Evolutionary conservation across 2,888 invertebrate species (phyloP), one percentile per base, ranked within the genome.

Genomic region (Tribolium freemani): DNA sequence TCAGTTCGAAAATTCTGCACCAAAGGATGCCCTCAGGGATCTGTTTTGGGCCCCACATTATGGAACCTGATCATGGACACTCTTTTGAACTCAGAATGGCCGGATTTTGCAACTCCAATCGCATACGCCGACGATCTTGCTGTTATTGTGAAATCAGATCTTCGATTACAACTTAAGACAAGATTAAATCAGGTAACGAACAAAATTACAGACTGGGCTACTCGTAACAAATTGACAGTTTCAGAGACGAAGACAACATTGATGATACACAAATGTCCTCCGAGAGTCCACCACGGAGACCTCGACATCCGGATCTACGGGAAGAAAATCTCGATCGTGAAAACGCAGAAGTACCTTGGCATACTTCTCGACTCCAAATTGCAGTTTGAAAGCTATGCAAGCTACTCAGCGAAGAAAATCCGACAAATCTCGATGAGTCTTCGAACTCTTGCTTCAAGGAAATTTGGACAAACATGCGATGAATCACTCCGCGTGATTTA

Each of bases 1-100:
- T 13, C 38, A 0, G 38, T 38, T 3, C 38, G 8, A 9, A 38
- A 38, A 38, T 4, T 4, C 48, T 26, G 21, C 46, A 48, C 61
- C 1, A 61, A 50, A 51, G 51, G 64, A 1, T 44, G 44, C 50
- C 61, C 61, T 21, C 61, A 61, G 6, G 61, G 61, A 9, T 61
- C 61, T n/a, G 61, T 45, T 11, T 26, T 61, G 9, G 46, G 45
- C 20, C 61, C 61, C 13, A 46, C 38, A 2, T 38, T 58, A 20
- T 58, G 58, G 58, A 58, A 58, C 13, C 3, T 58, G 20, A 11
- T 58, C 2, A 30, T 58, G 20, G 58, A 58, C 44, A 13, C 10
- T 5, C 38, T 58, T 10, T 16, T 58, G 11, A 5, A 38, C 44
- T 11, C 13, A n/a, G 38, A 38, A 1, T 38, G 20, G 30, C 38